Conservation (phyloP, 2,888 invertebrate genomes). For the Pocota personata region DNA sequence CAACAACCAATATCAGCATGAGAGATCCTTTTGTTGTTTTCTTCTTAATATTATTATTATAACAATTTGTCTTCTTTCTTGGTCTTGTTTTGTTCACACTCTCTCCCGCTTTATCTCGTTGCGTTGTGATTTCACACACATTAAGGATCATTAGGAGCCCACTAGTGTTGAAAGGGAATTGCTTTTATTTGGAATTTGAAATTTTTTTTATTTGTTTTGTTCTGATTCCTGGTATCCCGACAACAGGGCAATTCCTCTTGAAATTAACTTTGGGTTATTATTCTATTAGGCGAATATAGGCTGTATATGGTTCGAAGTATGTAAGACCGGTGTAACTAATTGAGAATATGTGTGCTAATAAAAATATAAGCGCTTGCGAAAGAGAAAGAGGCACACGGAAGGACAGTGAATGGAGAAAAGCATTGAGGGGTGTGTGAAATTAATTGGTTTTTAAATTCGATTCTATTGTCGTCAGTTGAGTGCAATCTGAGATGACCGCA, state of each 20-base stretch:
- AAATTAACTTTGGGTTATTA: conserved; percentile 64
- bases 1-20: conserved; percentile 13
- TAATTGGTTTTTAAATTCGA: conserved; percentile 62
- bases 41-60: conserved; percentile 45
- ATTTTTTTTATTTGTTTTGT: neutral
- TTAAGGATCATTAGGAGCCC: conserved; percentile 41
- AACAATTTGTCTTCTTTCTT: conserved; percentile 49
- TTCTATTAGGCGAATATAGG: conserved; percentile 41
- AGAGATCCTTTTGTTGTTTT: conserved; percentile 54
- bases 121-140: neutral
- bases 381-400: neutral
- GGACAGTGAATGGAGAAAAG: neutral
- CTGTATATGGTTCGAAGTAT: neutral
- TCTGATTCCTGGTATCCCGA: conserved; percentile 25
- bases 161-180: conserved; percentile 10
- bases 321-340: conserved; percentile 4
- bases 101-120: no score
- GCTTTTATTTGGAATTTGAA: neutral
- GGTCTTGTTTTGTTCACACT: conserved; percentile 33
- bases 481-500: conserved; percentile 43
- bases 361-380: neutral
- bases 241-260: conserved; percentile 43
- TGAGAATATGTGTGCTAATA: conserved; percentile 39
- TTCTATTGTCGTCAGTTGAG: conserved; percentile 21
- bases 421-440: conserved; percentile 40